These are phyloP conservation scores for Morus bassanus DNA, from an alignment of 2,797 vertebrate species.

Conservation along the genomic window DNA sequence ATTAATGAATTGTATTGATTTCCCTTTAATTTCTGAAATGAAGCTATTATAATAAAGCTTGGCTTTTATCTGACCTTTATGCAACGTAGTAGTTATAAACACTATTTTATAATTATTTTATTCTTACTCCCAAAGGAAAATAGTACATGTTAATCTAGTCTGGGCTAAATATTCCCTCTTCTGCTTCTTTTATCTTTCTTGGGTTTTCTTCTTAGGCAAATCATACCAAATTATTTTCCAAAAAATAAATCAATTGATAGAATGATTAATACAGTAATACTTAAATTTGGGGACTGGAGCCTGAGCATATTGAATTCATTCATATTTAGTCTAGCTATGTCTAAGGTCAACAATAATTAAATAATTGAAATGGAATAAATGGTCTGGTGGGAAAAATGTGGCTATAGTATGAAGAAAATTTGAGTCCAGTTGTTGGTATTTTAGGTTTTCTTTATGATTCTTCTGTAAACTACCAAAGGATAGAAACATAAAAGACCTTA, in stretches of 20 bases:
- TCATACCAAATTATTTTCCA: background rate
- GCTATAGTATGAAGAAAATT: background rate
- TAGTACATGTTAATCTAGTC: background rate
- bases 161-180: background rate
- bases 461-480: background rate
- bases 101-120: conserved; percentile 33
- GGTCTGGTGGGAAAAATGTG: background rate
- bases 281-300: background rate
- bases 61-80: conserved; percentile 43
- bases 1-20: conserved; percentile 57
- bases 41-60: conserved; percentile 41
- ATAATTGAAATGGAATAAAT: background rate
- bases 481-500: background rate
- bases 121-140: conserved; percentile 17
- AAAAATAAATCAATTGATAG: background rate
- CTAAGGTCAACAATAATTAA: background rate
- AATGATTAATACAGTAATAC: background rate
- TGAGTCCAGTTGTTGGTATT: background rate
- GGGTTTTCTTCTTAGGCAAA: background rate
- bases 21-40: conserved; percentile 37
- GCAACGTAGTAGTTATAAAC: conserved; percentile 20
- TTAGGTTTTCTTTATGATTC: background rate
- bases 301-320: background rate
- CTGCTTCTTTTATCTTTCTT: background rate
- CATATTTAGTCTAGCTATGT: background rate